phyloP scores from a whole-genome alignment of 2,797 vertebrate genomes.

The Holocentrus rufus region DNA sequence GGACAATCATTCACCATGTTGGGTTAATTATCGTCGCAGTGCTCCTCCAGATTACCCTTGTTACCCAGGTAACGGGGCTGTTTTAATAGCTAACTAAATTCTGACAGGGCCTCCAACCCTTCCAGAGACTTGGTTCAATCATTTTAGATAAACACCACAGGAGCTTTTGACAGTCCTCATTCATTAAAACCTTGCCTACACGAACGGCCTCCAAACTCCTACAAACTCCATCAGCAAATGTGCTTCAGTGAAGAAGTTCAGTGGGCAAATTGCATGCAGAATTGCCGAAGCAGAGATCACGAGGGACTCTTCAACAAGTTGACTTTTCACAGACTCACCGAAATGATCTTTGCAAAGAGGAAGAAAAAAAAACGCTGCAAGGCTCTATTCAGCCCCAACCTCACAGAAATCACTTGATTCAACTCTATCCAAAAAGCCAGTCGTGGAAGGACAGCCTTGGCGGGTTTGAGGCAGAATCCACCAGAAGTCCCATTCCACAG shows the following conservation, averaged over 20 bases:
- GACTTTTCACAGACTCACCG: neutral
- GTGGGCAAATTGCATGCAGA: neutral
- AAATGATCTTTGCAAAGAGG: neutral
- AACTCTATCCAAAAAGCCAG: slow-evolving; percentile 43
- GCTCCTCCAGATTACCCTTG: slow-evolving; percentile 45
- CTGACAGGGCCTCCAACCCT: slow-evolving; percentile 23
- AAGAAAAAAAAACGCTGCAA: neutral
- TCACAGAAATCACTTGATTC: slow-evolving; percentile 40
- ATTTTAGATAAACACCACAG: slow-evolving; percentile 11
- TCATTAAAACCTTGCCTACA: slow-evolving; percentile 1
- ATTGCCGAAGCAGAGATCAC: neutral
- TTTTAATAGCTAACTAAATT: slow-evolving; percentile 65
- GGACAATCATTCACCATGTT: slow-evolving; percentile 75
- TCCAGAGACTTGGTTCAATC: slow-evolving; percentile 7
- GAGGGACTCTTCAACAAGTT: slow-evolving; percentile 1
- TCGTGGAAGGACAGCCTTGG: slow-evolving; percentile 37
- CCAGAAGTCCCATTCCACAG: slow-evolving; percentile 47
- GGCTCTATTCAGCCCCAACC: neutral
- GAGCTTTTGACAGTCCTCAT: neutral
- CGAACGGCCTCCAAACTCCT: neutral
- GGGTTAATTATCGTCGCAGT: slow-evolving; percentile 75
- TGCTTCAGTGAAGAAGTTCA: neutral
- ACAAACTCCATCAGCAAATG: slow-evolving; percentile 1
- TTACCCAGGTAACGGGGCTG: slow-evolving; percentile 57
- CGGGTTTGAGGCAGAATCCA: slow-evolving; percentile 52